Evolutionary conservation across 2,888 invertebrate genomes (phyloP), one percentile per base, ranked within the genome.

Genomic region (Epinotia ramella): DNA sequence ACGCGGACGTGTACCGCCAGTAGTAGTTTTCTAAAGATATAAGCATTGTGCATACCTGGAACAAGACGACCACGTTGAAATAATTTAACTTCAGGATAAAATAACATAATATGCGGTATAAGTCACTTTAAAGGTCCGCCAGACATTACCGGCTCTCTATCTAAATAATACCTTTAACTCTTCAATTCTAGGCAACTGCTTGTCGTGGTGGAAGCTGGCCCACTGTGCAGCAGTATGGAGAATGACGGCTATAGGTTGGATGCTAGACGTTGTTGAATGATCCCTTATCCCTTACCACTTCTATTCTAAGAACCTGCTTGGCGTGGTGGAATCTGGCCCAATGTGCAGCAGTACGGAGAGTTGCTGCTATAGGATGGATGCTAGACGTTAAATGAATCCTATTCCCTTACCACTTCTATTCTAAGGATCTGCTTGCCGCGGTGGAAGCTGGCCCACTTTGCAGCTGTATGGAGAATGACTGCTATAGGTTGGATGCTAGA

Each of bases 121-220:
- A 28, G 24, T 28, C 24, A 28, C 24, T 28, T n/a, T 18, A 16
- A 6, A 1, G 13, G 28, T 28, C 5, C 40, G 9, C 40, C 40
- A 40, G 40, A 40, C 40, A 40, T 40, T 40, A 9, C 7, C 9
- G 40, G 40, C 4, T 40, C 40, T 40, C 40, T 40, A 9, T 40
- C 40, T 9, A 40, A 33, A 33, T 6, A 7, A 33, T 7, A 33
- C 33, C 33, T 7, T 33, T 33, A 6, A 28, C 24, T 3, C 24
- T 28, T 28, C 85, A 98, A 97, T 93, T 98, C 98, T 96, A 56
- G 98, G 95, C 89, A 98, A 98, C 89, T 98, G 98, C 89, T 98
- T 98, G 83, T 98, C 98, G 85, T 98, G 98, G 88, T 98, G 98
- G 94, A 98, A 98, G 92, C 98, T 98, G 13, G 98, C 98, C 88